Evolutionary conservation across 2,113 vertebrate species (phyloP), one percentile per base, ranked within the genome.

Genomic region (Neolamprologus cancellatus): DNA sequence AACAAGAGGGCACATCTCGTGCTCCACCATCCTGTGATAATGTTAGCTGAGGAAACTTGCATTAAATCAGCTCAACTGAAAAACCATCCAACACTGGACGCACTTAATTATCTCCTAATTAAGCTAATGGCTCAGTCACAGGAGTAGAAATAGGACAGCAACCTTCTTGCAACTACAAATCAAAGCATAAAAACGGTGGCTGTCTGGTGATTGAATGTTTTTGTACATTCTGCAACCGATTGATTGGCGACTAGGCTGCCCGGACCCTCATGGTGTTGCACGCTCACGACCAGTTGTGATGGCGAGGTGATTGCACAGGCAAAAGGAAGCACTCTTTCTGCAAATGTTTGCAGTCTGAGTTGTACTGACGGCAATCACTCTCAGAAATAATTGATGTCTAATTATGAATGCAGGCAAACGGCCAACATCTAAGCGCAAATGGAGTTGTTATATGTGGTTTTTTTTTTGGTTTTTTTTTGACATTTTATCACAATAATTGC

Each of bases 341-440:
- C 28, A 61, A 11, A 61, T 18, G 15, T 61, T 61, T 61, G 57
- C 30, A 1, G 57, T 61, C 15, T 61, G 15, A 34, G 28, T 11
- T 61, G 30, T 18, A 18, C 0, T 61, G 30, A 61, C 0, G 8
- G 9, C 28, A 34, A 18, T 61, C 30, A 2, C 2, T 7, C 28
- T 18, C 5, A 32, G 30, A 55, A 18, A 34, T 34, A 34, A 61
- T 61, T n/a, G 57, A 18, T 11, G 15, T 61, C 15, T 11, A 32
- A 34, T 34, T 34, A 11, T 61, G 0, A 61, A 61, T 61, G 30
- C 30, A 61, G 8, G 1, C 57, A 7, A 32, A 61, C 2, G 0
- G 9, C 3, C 30, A 61, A 34, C 2, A 61, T 34, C 30, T 61
- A 11, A 61, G 57, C 2, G 0, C 57, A 61, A 34, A 61, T 34